These are phyloP conservation scores for Holocentrus rufus DNA, from an alignment of 2,797 vertebrate species.

Conservation along the genomic window DNA sequence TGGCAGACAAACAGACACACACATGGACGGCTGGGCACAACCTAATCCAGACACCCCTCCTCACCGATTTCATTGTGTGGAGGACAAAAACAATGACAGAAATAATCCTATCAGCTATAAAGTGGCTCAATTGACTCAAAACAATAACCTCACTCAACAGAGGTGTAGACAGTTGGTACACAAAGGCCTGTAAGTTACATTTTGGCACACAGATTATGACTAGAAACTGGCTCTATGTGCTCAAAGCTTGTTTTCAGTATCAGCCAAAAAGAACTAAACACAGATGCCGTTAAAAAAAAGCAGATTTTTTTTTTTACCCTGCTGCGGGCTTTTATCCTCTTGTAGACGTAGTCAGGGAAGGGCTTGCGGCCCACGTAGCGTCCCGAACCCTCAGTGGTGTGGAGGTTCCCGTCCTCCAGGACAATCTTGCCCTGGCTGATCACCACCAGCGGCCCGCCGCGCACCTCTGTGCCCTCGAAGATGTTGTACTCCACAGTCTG, in stretches of 20 bases:
- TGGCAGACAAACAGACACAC: no score
- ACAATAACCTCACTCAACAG: not conserved
- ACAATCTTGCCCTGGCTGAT: constrained; percentile 99
- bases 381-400: constrained; percentile 91
- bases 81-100: no score
- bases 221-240: not conserved
- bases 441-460: constrained; percentile 93
- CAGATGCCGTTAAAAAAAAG: no score
- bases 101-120: not conserved
- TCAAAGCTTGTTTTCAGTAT: not conserved
- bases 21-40: no score
- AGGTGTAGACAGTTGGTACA: not conserved
- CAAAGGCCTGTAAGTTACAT: not conserved
- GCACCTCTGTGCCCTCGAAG: constrained; percentile 95
- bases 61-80: no score
- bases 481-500: constrained; percentile 97
- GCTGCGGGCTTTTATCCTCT: constrained; percentile 98
- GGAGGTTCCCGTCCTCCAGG: constrained; percentile 92
- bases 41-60: no score
- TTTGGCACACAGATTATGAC: not conserved
- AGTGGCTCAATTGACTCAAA: not conserved
- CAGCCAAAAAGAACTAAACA: not conserved
- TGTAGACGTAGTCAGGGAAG: constrained; percentile 98
- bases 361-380: constrained; percentile 92
- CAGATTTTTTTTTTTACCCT: constrained; percentile 84